phyloP scores from a whole-genome alignment of 2,797 vertebrate species.

The Artibeus jamaicensis region DNA sequence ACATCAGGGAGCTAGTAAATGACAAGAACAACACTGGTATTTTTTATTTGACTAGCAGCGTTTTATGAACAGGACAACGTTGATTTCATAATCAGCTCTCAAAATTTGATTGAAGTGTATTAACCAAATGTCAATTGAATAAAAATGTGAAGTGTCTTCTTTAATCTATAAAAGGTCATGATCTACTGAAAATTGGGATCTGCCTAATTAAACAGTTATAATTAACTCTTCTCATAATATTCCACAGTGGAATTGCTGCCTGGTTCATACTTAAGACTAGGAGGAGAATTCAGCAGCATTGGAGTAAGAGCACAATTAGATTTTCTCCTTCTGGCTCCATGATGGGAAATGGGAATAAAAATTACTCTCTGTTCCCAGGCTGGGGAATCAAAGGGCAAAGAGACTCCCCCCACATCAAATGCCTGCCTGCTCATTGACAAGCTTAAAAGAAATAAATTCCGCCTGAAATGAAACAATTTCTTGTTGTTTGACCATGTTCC shows the following conservation, averaged over 20 bases:
- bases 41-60: conserved; percentile 50
- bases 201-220: conserved; percentile 56
- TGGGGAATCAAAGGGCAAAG: conserved; percentile 41
- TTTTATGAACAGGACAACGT: conserved; percentile 68
- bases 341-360: conserved; percentile 33
- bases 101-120: conserved; percentile 52
- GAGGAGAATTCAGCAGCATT: conserved; percentile 33
- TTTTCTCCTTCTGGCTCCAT: conserved; percentile 54
- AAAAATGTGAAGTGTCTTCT: conserved; percentile 58
- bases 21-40: neutral
- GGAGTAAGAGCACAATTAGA: neutral
- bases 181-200: conserved; percentile 62
- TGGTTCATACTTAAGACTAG: neutral
- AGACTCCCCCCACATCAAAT: conserved; percentile 3
- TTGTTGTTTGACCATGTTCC: conserved; percentile 37
- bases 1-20: neutral
- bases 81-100: conserved; percentile 28
- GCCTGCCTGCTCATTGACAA: conserved; percentile 29
- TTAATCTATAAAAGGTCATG: conserved; percentile 58
- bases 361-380: conserved; percentile 42
- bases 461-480: conserved; percentile 39
- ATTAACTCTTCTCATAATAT: conserved; percentile 65
- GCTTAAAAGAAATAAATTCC: conserved; percentile 42
- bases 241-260: conserved; percentile 28
- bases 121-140: conserved; percentile 64